Base-by-base conservation (phyloP, 1,140 invertebrate genomes). In the Cyphomyrmex costatus region DNA sequence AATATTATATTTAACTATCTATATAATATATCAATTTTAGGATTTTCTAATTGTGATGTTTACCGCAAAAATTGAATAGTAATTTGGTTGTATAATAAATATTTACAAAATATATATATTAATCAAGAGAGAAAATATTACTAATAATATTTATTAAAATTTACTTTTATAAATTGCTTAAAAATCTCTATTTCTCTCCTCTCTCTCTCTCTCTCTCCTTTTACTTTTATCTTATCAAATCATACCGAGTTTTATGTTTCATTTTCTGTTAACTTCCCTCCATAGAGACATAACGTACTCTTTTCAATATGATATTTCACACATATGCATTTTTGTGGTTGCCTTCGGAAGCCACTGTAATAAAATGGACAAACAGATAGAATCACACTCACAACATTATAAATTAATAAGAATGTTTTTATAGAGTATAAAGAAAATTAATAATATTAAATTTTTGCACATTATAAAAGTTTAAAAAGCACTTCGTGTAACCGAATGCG, bases 251-350 rank as follows among this genome's bases (percentile, higher is more conserved):
- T 12, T 42, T 49, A 78, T 61, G 19, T 83, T 49, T 60, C 36
- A 42, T 4, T 68, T 53, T 53, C n/a, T 56, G 1, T 42, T 42
- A 53, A 14, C 27, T 80, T 46, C 8, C 10, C 70, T 71, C 12
- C 7, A n/a, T 7, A 30, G 14, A 53, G 68, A 24, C 46, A 21
- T 3, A 1, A 19, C 21, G 14, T 19, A 33, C 14, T 73, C 4
- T 36, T 33, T 8, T 4, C 42, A 49, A 83, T 73, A 73, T 60
- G n/a, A 73, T 58, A 80, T 73, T 83, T 73, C 21, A n/a, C 36
- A 73, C 14, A 58, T 7, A 10, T 71, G 51, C 53, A 82, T 16
- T 82, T 79, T 71, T 73, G n/a, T 73, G 36, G 30, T 60, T 73
- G 27, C n/a, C 21, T 27, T 19, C 53, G 21, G 36, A 83, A 83